A percentile compares a stretch with the other conserved stretches of the same genome.
These are phyloP conservation scores for Lasioglossum figueresi DNA, from an alignment of 2,888 invertebrate species.

Conservation along the genomic window DNA sequence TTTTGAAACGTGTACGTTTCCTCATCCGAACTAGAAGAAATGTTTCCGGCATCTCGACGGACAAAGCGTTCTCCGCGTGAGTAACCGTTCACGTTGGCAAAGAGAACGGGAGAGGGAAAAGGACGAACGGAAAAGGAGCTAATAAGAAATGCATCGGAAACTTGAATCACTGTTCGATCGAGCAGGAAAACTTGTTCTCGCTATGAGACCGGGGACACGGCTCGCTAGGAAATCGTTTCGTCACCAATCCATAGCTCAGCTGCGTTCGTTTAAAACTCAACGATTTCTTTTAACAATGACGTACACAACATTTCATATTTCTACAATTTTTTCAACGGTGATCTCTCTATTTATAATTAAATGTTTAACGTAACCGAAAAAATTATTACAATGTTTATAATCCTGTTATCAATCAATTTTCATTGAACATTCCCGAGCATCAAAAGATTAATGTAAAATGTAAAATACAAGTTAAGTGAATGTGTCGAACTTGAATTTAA, in stretches of 20 bases:
- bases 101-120: background rate
- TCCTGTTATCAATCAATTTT: too few species aligned
- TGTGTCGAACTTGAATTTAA: too few species aligned
- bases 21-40: conserved; percentile 25
- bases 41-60: conserved; percentile 7
- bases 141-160: conserved; percentile 19
- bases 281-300: background rate
- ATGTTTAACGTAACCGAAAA: background rate
- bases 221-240: conserved; percentile 7
- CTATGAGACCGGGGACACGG: background rate
- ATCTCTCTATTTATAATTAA: background rate
- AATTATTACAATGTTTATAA: background rate
- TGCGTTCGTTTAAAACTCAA: background rate
- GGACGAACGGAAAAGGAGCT: conserved; percentile 29
- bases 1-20: conserved; percentile 32
- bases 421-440: background rate
- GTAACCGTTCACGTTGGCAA: background rate
- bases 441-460: background rate
- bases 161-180: conserved; percentile 16
- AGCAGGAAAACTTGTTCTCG: conserved; percentile 16
- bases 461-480: background rate
- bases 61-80: conserved; percentile 1
- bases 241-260: background rate
- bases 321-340: background rate
- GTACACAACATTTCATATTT: background rate